A percentile compares a stretch with the other conserved stretches of the same genome.
Evolutionary conservation across 1,140 invertebrate species (phyloP).

Genomic region (Lanistes nyassanus): DNA sequence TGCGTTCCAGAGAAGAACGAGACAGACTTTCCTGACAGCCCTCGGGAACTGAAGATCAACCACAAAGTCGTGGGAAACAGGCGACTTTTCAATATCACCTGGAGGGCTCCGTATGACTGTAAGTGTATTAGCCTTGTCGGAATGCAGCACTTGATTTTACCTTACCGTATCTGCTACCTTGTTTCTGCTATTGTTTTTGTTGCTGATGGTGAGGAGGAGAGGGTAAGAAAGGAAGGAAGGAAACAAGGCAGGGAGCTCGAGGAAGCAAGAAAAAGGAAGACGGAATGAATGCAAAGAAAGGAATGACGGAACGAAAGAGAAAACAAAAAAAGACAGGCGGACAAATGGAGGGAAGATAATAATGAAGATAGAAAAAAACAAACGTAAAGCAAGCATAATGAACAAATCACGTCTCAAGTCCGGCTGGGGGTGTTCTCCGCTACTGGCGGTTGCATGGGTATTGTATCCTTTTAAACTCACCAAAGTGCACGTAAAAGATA

Average conservation of each 20-base stretch:
- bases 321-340: no score
- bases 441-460: no score
- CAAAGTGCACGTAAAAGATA: no score
- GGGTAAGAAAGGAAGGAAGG: not conserved
- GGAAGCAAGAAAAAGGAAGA: not conserved
- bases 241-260: not conserved
- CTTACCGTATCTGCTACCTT: not conserved
- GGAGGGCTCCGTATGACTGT: slow-evolving; percentile 9
- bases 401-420: no score
- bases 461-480: no score
- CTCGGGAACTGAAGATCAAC: slow-evolving; percentile 1
- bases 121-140: not conserved
- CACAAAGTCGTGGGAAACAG: not conserved
- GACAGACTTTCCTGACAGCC: not conserved
- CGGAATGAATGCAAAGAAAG: not conserved
- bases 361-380: no score
- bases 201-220: not conserved
- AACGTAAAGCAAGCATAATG: no score
- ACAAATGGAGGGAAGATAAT: no score
- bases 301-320: no score
- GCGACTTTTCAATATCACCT: slow-evolving; percentile 16
- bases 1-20: not conserved
- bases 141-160: not conserved
- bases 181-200: not conserved
- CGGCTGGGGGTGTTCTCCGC: no score